Percentiles rank a stretch among this genome's conserved stretches.
phyloP scores from a whole-genome alignment of 2,888 invertebrate genomes.

The Acleris sparsana region DNA sequence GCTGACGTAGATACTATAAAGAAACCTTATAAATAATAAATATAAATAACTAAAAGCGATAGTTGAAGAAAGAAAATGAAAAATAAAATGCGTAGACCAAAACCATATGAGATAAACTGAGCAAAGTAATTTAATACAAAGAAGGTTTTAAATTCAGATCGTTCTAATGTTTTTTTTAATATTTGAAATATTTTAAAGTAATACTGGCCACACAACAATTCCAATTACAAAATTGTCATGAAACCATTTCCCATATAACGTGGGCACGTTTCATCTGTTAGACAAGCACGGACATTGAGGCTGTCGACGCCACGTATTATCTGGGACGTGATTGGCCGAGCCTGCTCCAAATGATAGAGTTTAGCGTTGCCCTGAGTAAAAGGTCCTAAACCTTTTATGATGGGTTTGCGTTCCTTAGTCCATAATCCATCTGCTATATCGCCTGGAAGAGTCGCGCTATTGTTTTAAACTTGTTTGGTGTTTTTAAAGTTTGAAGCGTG shows the following conservation, averaged over 20 bases:
- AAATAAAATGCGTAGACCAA: no score
- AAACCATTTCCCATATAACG: constrained; percentile 37
- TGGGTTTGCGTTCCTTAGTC: constrained; percentile 11
- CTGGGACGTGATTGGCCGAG: constrained; percentile 47
- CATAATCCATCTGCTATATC: constrained; percentile 1
- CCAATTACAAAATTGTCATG: neutral
- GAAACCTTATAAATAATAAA: no score
- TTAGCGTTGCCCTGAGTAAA: constrained; percentile 44
- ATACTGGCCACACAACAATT: neutral
- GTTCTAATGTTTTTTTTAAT: neutral
- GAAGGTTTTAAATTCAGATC: neutral
- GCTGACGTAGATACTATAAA: no score
- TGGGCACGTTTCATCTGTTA: constrained; percentile 45
- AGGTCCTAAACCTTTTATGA: constrained; percentile 31
- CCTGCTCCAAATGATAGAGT: constrained; percentile 47
- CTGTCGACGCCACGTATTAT: constrained; percentile 48
- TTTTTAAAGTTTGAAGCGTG: neutral
- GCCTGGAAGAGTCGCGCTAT: constrained; percentile 14
- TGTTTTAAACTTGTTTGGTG: neutral
- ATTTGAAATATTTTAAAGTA: neutral
- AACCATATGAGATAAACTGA: no score
- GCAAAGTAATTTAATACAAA: neutral
- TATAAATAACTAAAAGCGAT: no score
- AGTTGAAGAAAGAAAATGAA: no score
- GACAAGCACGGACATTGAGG: constrained; percentile 40